Evolutionary conservation across 2,888 invertebrate species (phyloP), one percentile per base, ranked within the genome.

Genomic region (Schizotus pectinicornis): DNA sequence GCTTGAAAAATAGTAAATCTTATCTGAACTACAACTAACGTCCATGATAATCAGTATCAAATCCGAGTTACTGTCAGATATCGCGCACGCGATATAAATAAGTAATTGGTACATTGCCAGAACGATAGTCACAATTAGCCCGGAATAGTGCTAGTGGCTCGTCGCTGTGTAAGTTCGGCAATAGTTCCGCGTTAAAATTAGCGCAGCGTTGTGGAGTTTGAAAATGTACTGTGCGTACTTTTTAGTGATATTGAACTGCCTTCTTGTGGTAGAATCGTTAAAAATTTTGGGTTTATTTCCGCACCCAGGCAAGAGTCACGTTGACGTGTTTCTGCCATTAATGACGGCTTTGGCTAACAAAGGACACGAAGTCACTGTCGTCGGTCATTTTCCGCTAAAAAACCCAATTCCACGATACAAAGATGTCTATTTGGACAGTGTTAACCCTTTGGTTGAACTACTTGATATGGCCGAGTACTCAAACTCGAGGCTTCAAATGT

Each of bases 291-390:
- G 83, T 11, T 75, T 88, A 62, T 88, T 88, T 71, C 86, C 86
- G 0, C 87, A 88, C 67, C 80, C 83, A 8, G 88, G 89, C 1
- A 88, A 85, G 68, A 91, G 90, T 56, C 90, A 91, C 74, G 88
- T 88, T 67, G 80, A 85, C 31, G 85, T 88, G 32, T 88, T 86
- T 68, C 81, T 81, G 65, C 84, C 86, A 0, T 79, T 87, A 53
- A 71, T 90, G 42, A 81, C 80, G 45, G 86, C 84, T 64, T 73
- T 91, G 47, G 85, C 84, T 0, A 78, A 74, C 35, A 81, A 83
- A 46, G 89, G 88, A 0, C 88, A 90, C 67, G 81, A 86, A 59
- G 73, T 90, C 0, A 88, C 88, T 0, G 85, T 88, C 3, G 81
- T 89, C 41, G 87, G 88, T 5, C 83, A 86, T 69, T 88, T 86